Conservation (phyloP, 2,797 vertebrate genomes). For the Gambelia wislizenii region DNA sequence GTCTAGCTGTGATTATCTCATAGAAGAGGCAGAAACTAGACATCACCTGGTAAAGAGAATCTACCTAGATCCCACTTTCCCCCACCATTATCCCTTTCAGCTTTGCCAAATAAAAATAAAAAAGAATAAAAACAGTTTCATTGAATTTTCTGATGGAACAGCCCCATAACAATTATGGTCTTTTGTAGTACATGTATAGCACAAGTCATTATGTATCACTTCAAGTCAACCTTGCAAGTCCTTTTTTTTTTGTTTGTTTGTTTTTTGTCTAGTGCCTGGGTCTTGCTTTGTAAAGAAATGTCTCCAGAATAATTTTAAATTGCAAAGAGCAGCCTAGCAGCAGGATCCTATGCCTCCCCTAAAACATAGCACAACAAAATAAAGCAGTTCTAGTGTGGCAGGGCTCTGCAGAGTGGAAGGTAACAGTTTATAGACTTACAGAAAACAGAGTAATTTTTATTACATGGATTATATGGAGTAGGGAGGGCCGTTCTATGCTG, state of each 20-base stretch:
- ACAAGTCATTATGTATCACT: background rate
- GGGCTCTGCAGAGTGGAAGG: background rate
- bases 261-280: background rate
- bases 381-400: background rate
- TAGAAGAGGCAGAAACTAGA: background rate
- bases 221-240: background rate
- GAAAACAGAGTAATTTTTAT: background rate
- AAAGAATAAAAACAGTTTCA: background rate
- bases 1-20: background rate
- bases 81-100: background rate
- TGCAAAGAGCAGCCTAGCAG: background rate
- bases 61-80: background rate
- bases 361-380: constrained; percentile 25
- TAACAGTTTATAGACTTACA: background rate
- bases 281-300: constrained; percentile 21
- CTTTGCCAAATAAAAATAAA: background rate
- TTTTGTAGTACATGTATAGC: background rate
- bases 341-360: background rate
- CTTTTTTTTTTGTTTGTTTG: too few species aligned
- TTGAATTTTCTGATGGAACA: background rate
- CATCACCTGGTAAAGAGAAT: background rate
- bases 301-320: background rate
- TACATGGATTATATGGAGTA: background rate
- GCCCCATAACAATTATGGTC: background rate
- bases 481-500: background rate